phyloP scores from a whole-genome alignment of 2,113 vertebrate genomes.

The Varanus salvator region DNA sequence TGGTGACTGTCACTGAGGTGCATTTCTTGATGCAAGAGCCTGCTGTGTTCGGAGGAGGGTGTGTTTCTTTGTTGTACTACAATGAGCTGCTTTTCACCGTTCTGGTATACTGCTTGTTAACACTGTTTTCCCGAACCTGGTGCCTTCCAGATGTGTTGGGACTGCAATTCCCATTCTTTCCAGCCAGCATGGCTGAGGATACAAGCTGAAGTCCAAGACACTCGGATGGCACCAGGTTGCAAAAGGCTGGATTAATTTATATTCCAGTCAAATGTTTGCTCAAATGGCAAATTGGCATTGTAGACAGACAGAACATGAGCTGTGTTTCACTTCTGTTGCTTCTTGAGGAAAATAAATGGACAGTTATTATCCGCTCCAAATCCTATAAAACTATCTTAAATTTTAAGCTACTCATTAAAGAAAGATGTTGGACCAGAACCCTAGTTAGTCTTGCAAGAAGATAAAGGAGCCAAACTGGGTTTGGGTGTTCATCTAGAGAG shows the following conservation, averaged over 20 bases:
- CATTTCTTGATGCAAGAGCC: background rate
- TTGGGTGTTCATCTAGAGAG: background rate
- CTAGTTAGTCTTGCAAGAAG: fast-evolving
- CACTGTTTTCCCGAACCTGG: background rate
- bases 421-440: background rate
- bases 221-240: background rate
- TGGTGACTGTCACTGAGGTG: background rate
- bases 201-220: too few species aligned
- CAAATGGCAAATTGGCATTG: background rate
- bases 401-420: background rate
- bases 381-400: fast-evolving
- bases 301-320: background rate
- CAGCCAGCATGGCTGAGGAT: too few species aligned
- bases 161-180: too few species aligned
- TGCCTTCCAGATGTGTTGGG: too few species aligned
- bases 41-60: too few species aligned
- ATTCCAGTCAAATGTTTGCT: too few species aligned
- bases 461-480: background rate
- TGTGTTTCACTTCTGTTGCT: fast-evolving
- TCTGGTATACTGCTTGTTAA: background rate
- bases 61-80: background rate
- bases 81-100: background rate
- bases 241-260: background rate
- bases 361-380: background rate
- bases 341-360: background rate